These are phyloP conservation scores for Furcifer pardalis DNA, from an alignment of 2,797 vertebrate genomes.

Conservation along the genomic window DNA sequence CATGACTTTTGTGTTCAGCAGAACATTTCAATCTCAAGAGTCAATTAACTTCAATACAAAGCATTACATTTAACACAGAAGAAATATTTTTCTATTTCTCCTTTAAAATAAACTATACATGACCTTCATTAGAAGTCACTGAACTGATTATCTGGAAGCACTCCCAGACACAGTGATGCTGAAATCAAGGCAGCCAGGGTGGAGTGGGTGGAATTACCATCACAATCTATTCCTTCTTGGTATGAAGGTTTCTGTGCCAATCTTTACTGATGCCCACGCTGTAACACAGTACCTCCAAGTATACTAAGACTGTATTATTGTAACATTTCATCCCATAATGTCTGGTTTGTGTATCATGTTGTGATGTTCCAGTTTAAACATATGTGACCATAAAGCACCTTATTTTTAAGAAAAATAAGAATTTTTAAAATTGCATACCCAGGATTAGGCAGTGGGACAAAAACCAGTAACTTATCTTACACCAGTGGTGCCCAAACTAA, in stretches of 20 bases:
- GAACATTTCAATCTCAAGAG: background rate
- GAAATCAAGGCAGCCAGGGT: too few relatives aligned
- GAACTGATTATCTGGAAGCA: too few relatives aligned
- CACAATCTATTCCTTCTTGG: too few relatives aligned
- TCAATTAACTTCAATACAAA: too few relatives aligned
- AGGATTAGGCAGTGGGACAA: background rate
- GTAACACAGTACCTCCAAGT: background rate
- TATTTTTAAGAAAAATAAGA: background rate
- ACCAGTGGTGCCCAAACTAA: too few relatives aligned
- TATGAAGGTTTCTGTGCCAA: background rate
- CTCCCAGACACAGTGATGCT: too few relatives aligned
- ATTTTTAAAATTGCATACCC: background rate
- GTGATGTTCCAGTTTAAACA: background rate
- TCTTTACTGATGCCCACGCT: background rate
- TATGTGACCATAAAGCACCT: background rate
- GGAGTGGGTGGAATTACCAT: too few relatives aligned
- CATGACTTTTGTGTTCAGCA: background rate
- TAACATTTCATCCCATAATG: background rate
- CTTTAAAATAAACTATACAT: too few relatives aligned
- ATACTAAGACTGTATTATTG: background rate
- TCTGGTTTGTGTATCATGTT: background rate
- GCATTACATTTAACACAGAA: too few relatives aligned
- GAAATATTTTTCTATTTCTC: too few relatives aligned
- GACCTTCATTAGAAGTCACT: too few relatives aligned
- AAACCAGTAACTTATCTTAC: too few relatives aligned